phyloP scores from a whole-genome alignment of 2,113 vertebrate species.

The Gasterosteus aculeatus region DNA sequence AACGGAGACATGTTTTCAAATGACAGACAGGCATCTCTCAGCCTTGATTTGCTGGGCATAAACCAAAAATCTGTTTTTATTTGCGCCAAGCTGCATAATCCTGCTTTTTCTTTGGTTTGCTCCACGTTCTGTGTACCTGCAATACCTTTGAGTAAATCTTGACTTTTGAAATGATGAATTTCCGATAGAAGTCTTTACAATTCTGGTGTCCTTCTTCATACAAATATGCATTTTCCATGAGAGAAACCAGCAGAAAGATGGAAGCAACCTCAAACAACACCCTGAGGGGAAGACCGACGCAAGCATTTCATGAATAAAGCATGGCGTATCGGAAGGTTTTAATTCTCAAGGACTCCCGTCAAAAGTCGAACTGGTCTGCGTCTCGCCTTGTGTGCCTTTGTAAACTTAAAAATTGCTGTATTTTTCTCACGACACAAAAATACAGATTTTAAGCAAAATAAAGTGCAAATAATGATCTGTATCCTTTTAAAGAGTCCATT shows the following conservation, averaged over 20 bases:
- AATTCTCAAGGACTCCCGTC: background rate
- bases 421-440: background rate
- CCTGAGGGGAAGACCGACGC: background rate
- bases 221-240: background rate
- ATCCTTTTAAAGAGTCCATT: too few relatives aligned
- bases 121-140: background rate
- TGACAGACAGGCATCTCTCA: background rate
- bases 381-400: background rate
- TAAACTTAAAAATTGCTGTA: background rate
- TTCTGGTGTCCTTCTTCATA: background rate
- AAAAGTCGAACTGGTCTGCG: background rate
- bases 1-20: background rate
- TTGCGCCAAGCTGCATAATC: background rate
- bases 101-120: background rate
- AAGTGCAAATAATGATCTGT: too few relatives aligned
- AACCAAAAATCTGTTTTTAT: background rate
- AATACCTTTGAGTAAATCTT: background rate
- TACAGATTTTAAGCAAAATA: background rate
- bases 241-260: background rate
- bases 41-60: background rate
- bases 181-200: background rate
- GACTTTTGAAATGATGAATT: background rate
- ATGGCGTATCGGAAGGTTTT: background rate
- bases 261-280: background rate
- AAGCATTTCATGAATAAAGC: background rate